Conservation (phyloP, 2,113 vertebrate species). For the Paralichthys olivaceus region DNA sequence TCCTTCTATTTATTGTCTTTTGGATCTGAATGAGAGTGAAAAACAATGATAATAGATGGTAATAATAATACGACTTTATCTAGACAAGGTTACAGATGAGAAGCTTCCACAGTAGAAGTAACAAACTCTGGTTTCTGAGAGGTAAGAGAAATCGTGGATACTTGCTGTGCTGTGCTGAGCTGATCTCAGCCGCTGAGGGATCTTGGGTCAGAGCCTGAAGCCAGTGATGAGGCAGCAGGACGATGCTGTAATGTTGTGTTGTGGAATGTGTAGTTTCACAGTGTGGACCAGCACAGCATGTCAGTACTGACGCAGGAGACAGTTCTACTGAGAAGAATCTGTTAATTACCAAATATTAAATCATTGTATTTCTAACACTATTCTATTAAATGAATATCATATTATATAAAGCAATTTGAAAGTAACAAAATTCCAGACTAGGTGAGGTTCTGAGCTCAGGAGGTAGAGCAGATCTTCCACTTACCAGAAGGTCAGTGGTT, state of each 20-base stretch:
- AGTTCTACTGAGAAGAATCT: too few relatives aligned
- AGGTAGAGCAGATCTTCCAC: too few relatives aligned
- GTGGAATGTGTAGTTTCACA: conserved; percentile 1
- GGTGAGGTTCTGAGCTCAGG: too few relatives aligned
- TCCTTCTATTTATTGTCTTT: neutral
- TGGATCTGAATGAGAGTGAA: too few relatives aligned
- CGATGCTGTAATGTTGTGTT: conserved; percentile 11
- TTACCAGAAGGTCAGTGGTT: too few relatives aligned
- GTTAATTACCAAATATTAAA: neutral
- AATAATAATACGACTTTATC: too few relatives aligned
- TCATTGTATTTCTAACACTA: too few relatives aligned
- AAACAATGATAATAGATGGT: too few relatives aligned
- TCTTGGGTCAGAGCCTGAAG: conserved; percentile 44
- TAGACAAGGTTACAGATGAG: too few relatives aligned
- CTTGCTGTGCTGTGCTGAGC: conserved; percentile 47
- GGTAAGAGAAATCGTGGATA: conserved; percentile 26
- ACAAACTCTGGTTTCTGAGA: conserved; percentile 22
- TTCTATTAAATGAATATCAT: too few relatives aligned
- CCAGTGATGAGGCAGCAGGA: conserved; percentile 61
- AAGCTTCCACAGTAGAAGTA: neutral
- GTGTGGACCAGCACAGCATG: conserved; percentile 9
- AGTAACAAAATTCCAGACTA: neutral
- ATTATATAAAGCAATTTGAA: neutral
- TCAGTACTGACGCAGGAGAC: neutral
- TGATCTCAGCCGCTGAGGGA: conserved; percentile 70